phyloP scores from a whole-genome alignment of 2,888 invertebrate genomes.

The Melanargia galathea region DNA sequence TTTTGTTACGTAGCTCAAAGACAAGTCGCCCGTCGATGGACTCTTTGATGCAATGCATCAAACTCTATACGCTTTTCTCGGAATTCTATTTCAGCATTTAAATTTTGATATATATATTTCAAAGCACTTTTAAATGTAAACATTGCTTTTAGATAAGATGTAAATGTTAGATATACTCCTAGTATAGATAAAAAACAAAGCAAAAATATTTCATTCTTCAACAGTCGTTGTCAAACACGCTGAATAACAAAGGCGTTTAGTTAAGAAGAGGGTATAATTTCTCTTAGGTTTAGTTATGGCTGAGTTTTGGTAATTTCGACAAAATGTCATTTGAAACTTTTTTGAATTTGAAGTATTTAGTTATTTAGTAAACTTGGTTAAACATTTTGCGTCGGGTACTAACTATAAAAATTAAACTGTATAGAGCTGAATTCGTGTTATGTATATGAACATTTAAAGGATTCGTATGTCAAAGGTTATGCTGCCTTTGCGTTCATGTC shows the following conservation, averaged over 20 bases:
- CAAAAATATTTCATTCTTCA: no score
- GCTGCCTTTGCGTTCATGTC: slow-evolving; percentile 72
- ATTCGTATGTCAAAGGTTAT: slow-evolving; percentile 70
- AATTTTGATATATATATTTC: slow-evolving; percentile 26
- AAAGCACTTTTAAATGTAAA: slow-evolving; percentile 11
- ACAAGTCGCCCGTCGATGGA: slow-evolving; percentile 56
- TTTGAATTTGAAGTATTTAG: not conserved
- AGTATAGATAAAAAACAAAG: no score
- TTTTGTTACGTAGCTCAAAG: slow-evolving; percentile 57
- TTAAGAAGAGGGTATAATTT: no score
- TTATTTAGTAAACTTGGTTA: not conserved
- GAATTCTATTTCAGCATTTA: slow-evolving; percentile 24
- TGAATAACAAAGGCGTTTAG: no score
- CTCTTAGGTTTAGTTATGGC: no score
- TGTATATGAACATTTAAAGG: slow-evolving; percentile 55
- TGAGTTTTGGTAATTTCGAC: no score
- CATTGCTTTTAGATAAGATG: slow-evolving; percentile 7
- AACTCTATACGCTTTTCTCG: slow-evolving; percentile 21
- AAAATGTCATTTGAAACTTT: no score
- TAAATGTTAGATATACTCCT: not conserved
- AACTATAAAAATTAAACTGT: not conserved
- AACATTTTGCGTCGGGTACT: not conserved
- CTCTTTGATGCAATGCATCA: slow-evolving; percentile 60
- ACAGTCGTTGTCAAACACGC: no score
- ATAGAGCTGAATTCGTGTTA: not conserved